Evolutionary conservation across 2,113 vertebrate species (phyloP), one percentile per base, ranked within the genome.

Genomic region (Sporophila hypoxantha): DNA sequence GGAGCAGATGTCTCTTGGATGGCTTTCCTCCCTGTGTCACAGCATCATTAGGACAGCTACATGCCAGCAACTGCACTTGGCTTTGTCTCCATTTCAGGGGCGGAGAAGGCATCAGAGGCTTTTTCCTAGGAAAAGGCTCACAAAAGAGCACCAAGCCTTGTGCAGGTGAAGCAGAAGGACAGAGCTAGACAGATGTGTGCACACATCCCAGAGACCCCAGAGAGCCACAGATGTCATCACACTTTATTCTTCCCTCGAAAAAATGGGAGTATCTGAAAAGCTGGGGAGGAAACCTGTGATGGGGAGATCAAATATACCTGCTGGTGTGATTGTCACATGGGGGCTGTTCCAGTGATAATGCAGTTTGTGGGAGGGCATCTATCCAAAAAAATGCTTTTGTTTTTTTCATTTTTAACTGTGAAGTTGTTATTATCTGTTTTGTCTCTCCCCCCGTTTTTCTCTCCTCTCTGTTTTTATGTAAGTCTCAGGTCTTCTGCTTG

Each of bases 1-100:
- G 76, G 68, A 64, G 69, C 80, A 88, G 68, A 71, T 88, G 66
- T 89, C 85, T 92, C 57, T 81, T 83, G 82, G 76, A 64, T 74
- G 36, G n/a, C 42, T 88, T 80, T 91, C 79, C 92, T 88, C 37
- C 36, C 66, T 57, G 60, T 57, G 69, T 81, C 90, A 85, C 27
- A 5, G 49, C 41, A 41, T 68, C 70, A 41, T 84, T 75, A 78
- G 57, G 36, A 42, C 2, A 75, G 57, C 70, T 60, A 2, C 37
- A 15, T 37, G 44, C 66, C 44, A 89, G 77, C 65, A 91, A 36
- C 79, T 67, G 53, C 15, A 16, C 30, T 60, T 83, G 76, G 69
- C 69, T 88, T 70, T 88, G 73, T 64, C 65, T 89, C 52, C n/a
- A 9, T 76, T 82, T 67, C n/a, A 70, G n/a, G 52, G 34, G 26